A percentile compares a stretch with the other conserved stretches of the same genome.
Conservation (phyloP, 2,113 vertebrate species). For the Cepphus grylle region DNA sequence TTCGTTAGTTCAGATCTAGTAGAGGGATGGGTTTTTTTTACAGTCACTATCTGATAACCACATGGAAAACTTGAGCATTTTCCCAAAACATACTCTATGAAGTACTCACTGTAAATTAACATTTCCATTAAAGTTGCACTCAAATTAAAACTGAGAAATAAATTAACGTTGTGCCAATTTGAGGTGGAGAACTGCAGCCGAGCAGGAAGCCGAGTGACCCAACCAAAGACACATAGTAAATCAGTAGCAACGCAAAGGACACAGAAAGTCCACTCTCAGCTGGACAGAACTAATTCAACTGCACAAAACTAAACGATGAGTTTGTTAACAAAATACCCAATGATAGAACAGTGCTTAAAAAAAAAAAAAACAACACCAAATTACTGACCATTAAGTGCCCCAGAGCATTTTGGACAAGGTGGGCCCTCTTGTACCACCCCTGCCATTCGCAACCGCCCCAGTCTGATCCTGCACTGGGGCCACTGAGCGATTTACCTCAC, state of each 20-base stretch:
- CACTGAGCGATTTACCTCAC: fast-evolving
- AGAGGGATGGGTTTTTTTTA: neutral
- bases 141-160: neutral
- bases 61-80: neutral
- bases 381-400: neutral
- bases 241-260: neutral
- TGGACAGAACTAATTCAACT: neutral
- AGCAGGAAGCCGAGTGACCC: neutral
- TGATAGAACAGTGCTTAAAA: neutral
- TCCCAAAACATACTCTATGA: neutral
- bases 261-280: neutral
- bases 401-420: neutral
- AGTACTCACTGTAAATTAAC: neutral
- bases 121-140: neutral
- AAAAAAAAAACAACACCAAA: too few relatives aligned
- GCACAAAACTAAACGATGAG: neutral
- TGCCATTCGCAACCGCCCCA: fast-evolving
- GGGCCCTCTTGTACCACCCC: neutral
- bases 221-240: fast-evolving
- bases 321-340: neutral
- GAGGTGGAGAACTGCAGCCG: neutral
- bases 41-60: neutral
- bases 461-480: neutral
- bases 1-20: neutral
- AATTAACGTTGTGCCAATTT: neutral